Evolutionary conservation across 2,113 vertebrate genomes (phyloP).

Genomic region (Lasiurus borealis): DNA sequence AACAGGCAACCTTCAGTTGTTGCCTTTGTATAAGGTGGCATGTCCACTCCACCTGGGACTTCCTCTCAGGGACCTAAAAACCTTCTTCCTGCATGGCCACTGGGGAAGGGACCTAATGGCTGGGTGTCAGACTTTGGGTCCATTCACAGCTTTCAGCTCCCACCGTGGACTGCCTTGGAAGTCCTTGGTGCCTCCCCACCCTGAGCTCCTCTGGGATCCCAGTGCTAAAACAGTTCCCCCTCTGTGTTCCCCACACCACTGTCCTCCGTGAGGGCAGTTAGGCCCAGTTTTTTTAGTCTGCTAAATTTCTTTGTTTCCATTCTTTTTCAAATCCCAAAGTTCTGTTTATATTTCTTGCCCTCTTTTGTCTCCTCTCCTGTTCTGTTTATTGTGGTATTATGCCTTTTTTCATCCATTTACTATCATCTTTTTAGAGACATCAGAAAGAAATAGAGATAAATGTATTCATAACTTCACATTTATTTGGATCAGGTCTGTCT

Average conservation of each 20-base stretch:
- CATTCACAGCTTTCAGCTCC: fast-evolving
- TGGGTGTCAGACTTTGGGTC: neutral
- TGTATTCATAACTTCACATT: neutral
- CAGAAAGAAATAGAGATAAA: constrained; percentile 23
- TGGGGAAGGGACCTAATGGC: neutral
- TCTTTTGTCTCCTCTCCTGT: neutral
- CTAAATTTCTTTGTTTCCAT: neutral
- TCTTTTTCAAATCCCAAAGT: neutral
- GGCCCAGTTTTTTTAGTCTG: neutral
- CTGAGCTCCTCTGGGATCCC: neutral
- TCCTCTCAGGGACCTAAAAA: neutral
- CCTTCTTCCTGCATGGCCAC: neutral
- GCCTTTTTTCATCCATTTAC: neutral
- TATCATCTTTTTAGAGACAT: neutral
- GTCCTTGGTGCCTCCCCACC: fast-evolving
- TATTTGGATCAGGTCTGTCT: neutral
- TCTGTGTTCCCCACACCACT: neutral
- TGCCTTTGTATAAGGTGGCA: neutral
- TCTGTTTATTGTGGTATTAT: neutral
- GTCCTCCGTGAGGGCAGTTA: too few species aligned
- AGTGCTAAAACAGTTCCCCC: fast-evolving
- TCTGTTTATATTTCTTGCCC: neutral
- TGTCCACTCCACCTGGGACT: neutral
- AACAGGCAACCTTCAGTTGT: neutral
- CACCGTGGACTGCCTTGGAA: fast-evolving